phyloP scores from a whole-genome alignment of 2,888 invertebrate species.

The Acronicta alni region DNA sequence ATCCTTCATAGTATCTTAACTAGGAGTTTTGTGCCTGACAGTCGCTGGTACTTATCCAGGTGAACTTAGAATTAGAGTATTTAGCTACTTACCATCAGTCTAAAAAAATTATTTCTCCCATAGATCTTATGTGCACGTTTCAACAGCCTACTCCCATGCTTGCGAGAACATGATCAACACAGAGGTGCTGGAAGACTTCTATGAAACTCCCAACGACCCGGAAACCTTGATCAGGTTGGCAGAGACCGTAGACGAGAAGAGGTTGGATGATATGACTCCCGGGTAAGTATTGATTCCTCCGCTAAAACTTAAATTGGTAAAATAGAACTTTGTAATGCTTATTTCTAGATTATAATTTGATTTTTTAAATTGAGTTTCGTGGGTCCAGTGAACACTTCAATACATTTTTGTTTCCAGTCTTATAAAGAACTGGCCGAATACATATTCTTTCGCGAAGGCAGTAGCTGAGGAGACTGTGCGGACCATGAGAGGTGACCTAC shows the following conservation, averaged over 20 bases:
- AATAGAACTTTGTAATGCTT: no score
- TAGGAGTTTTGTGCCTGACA: no score
- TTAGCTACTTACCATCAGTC: no score
- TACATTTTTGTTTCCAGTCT: background rate
- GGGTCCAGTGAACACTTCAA: no score
- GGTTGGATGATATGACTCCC: background rate
- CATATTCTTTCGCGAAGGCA: background rate
- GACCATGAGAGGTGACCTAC: background rate
- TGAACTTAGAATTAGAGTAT: no score
- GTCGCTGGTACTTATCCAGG: no score
- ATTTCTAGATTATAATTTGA: no score
- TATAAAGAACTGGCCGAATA: conserved; percentile 3
- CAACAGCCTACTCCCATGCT: conserved; percentile 9
- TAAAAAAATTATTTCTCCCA: background rate
- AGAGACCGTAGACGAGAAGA: background rate
- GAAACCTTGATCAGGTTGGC: background rate
- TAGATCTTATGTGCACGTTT: conserved; percentile 9
- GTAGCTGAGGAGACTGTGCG: background rate
- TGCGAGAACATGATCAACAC: background rate
- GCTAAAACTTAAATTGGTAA: no score
- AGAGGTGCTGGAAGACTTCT: conserved; percentile 22
- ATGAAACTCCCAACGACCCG: conserved; percentile 19
- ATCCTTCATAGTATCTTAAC: no score
- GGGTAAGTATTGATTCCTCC: no score
- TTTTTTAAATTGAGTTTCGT: no score